phyloP scores from a whole-genome alignment of 2,797 vertebrate genomes.

The Enteromius thamalakanensis region DNA sequence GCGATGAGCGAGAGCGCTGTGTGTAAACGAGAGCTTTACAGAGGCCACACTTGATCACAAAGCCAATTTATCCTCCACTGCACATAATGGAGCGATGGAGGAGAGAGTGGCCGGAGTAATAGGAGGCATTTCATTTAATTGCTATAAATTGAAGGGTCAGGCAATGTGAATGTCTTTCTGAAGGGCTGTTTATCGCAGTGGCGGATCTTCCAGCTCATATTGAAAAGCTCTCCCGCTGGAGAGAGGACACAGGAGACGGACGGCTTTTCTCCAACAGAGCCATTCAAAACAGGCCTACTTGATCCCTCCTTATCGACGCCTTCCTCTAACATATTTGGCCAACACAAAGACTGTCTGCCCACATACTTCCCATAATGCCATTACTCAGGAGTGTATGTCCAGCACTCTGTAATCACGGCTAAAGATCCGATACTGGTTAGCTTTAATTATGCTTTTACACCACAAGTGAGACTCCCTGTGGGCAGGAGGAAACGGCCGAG shows the following conservation, averaged over 20 bases:
- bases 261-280: constrained; percentile 31
- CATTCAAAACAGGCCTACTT: constrained; percentile 38
- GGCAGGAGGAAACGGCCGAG: constrained; percentile 15
- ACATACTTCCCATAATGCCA: constrained; percentile 41
- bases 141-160: constrained; percentile 52
- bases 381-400: constrained; percentile 11
- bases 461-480: constrained; percentile 47
- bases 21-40: background rate
- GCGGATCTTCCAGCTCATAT: background rate
- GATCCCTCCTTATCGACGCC: constrained; percentile 34
- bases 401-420: constrained; percentile 36
- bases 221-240: constrained; percentile 10
- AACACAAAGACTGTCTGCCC: constrained; percentile 53
- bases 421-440: constrained; percentile 59
- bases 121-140: constrained; percentile 52
- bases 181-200: constrained; percentile 41
- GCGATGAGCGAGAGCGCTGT: constrained; percentile 1
- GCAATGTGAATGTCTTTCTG: constrained; percentile 41
- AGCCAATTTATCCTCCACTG: constrained; percentile 19
- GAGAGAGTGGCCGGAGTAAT: constrained; percentile 33
- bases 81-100: constrained; percentile 49
- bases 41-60: constrained; percentile 30
- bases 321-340: background rate
- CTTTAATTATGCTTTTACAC: constrained; percentile 62
- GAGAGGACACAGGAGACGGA: constrained; percentile 3